Conservation (phyloP, 2,888 invertebrate genomes). For the Polydesmus complanatus region DNA sequence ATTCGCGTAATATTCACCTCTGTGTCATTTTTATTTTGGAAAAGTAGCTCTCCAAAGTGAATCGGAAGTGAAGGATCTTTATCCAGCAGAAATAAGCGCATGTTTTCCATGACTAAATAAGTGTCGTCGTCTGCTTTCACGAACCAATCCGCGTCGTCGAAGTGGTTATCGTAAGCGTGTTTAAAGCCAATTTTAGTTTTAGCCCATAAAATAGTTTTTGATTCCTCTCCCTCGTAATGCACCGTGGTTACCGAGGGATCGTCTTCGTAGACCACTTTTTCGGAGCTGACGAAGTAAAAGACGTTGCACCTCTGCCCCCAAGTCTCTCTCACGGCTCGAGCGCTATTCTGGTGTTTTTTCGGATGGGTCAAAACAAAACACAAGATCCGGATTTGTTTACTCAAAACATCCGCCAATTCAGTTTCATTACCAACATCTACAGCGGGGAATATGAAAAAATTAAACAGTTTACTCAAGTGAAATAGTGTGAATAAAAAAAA, state of each 20-base stretch:
- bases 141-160: conserved; percentile 34
- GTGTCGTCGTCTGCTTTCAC: conserved; percentile 42
- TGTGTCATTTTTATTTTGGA: too few relatives aligned
- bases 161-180: conserved; percentile 28
- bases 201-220: conserved; percentile 36
- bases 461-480: too few relatives aligned
- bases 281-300: conserved; percentile 22
- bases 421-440: too few relatives aligned
- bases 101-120: conserved; percentile 37
- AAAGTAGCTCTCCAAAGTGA: conserved; percentile 30
- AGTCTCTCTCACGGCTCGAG: conserved; percentile 34
- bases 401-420: conserved; percentile 17
- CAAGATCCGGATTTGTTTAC: conserved; percentile 32
- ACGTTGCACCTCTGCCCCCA: conserved; percentile 32
- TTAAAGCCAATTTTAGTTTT: conserved; percentile 36
- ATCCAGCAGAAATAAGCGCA: conserved; percentile 29
- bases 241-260: too few relatives aligned
- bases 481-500: too few relatives aligned
- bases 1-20: too few relatives aligned
- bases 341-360: conserved; percentile 32
- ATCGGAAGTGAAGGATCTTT: conserved; percentile 27
- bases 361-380: conserved; percentile 40
- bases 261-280: background rate
- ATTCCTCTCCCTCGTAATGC: conserved; percentile 32
- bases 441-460: too few relatives aligned